Evolutionary conservation across 92 coral and sea anemone species (phyloP), one percentile per base, ranked within the genome.

Genomic region (Isaurus tuberculatus): DNA sequence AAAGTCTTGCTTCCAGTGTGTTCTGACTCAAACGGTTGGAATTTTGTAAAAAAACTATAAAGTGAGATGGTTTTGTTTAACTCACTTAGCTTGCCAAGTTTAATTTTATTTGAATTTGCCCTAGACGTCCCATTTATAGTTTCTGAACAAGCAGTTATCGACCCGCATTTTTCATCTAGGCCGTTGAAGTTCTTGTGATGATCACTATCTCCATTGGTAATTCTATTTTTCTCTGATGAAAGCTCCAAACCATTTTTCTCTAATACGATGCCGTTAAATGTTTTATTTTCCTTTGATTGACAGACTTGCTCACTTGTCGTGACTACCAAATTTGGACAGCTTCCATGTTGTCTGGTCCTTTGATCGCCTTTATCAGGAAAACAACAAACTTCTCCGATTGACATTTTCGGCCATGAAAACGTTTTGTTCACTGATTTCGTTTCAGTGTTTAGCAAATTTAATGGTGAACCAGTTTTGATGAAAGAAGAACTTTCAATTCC

Each of bases 41-140:
- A 13, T 34, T 77, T 58, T 61, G 49, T 60, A 55, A 55, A 55
- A 33, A 32, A 77, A 36, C 87, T 85, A 72, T 89, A 85, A 71
- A 89, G 73, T 8, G 92, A 89, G 32, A 89, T 65, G 33, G 89
- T 79, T 73, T 85, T 86, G n/a, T 84, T 81, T 19, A 89, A 75
- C 34, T 89, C 81, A 57, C 32, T 25, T 77, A 25, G 51, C 25
- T 36, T n/a, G 9, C 66, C 80, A 53, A 74, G 28, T 51, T 53
- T 20, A 17, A 20, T 51, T 74, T 49, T 25, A 32, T 8, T 53
- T 16, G 29, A 1, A 51, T 53, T 61, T 28, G 64, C 27, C 17
- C 13, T 8, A 13, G 27, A n/a, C 44, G 29, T 23, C 13, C 68
- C 32, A 58, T 77, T 77, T 11, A 22, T 27, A 30, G 17, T 15